Evolutionary conservation across 2,888 invertebrate species (phyloP).

Genomic region (Synergus umbraculus): DNA sequence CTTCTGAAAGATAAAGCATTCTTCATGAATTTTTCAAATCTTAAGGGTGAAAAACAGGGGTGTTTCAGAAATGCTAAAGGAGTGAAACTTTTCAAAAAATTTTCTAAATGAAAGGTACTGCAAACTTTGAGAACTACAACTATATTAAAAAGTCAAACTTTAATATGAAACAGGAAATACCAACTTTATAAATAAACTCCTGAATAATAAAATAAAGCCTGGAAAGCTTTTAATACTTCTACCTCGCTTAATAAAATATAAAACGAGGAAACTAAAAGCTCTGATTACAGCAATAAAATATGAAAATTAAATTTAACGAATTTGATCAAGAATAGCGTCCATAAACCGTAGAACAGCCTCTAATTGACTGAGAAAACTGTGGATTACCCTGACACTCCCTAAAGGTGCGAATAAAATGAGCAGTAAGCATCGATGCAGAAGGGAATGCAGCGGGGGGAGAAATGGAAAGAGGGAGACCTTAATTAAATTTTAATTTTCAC

Average conservation of each 20-base stretch:
- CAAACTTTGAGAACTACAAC: too few relatives aligned
- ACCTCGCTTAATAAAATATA: background rate
- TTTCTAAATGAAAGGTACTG: too few relatives aligned
- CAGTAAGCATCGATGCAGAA: background rate
- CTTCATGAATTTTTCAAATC: too few relatives aligned
- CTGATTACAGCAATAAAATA: constrained; percentile 13
- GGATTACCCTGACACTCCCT: constrained; percentile 29
- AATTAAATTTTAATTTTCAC: constrained; percentile 60
- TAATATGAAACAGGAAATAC: too few relatives aligned
- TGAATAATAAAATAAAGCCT: constrained; percentile 9
- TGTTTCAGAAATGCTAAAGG: too few relatives aligned
- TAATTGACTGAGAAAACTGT: constrained; percentile 55
- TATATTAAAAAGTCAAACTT: too few relatives aligned
- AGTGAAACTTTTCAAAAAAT: too few relatives aligned
- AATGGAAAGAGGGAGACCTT: constrained; percentile 44
- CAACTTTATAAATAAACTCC: too few relatives aligned
- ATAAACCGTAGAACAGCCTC: constrained; percentile 43
- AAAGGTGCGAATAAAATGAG: constrained; percentile 6
- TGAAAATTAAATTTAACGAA: constrained; percentile 10
- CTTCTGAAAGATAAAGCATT: too few relatives aligned
- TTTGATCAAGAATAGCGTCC: background rate
- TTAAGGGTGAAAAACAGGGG: too few relatives aligned
- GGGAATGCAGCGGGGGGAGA: background rate
- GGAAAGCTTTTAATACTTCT: constrained; percentile 1
- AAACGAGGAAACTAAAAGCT: background rate